Base-by-base conservation (phyloP, 2,113 vertebrate genomes). In the Xiphophorus couchianus region DNA sequence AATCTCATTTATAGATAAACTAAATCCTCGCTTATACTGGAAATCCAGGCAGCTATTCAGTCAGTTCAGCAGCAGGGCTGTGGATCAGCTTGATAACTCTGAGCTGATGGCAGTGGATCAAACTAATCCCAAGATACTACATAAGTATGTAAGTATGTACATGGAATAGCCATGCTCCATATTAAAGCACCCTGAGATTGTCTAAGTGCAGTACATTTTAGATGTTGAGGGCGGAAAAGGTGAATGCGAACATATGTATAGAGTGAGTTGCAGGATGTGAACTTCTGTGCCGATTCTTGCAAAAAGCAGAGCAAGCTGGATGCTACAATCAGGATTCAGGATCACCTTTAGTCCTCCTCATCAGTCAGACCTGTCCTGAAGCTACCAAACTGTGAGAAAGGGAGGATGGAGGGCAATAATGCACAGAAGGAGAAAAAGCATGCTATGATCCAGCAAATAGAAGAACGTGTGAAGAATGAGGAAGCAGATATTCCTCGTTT, bases 61-160 rank as follows among this genome's bases (percentile, higher is more conserved):
- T 87, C 88, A 86, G 87, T 87, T 89, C 63, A 80, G 88, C 85
- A 78, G 81, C 31, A 84, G 76, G 87, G 68, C 80, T 85, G 68
- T 77, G 89, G 91, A 90, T 92, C 86, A 91, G 82, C 84, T 73
- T 86, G 91, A 92, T 91, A 90, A 90, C 84, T 88, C 82, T 84
- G 78, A 86, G 82, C 71, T 58, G 89, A 80, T 80, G 76, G 84
- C 77, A 81, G 81, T 74, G 83, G 84, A 90, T 91, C 83, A 77
- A 86, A 89, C 78, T 90, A 93, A 92, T 91, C 88, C 88, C 65
- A 44, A 69, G 83, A 89, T 82, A 84, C 67, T 66, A 74, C 17
- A 72, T 48, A 42, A 76, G 71, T 74, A 37, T 37, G 35, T 37
- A 37, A 37, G 35, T 37, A 84, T 33, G 31, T 73, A 85, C 82